Base-by-base conservation (phyloP, 2,113 vertebrate genomes). In the Eupsittula cactorum region DNA sequence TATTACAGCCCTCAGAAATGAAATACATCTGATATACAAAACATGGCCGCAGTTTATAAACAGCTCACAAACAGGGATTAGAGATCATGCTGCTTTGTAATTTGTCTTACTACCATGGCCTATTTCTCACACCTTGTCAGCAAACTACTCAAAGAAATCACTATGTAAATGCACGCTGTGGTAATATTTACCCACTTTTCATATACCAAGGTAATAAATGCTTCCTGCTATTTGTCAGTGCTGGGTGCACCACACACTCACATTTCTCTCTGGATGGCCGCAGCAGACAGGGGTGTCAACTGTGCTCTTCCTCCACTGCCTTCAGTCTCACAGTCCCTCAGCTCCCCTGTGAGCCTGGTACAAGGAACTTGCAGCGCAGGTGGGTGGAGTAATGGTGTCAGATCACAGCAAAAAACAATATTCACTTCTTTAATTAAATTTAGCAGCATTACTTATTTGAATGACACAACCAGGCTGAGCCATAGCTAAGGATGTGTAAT, bases 261-360 rank as follows among this genome's bases (percentile, higher is more conserved):
- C 4, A 4, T 4, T 15, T 31, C 57, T 39, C 42, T 29, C 16
- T 6, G 24, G 77, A 19, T 11, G 60, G n/a, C 8, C 1, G 0
- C 27, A 15, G 27, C 2, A 5, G 35, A 29, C 2, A 0, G 8
- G 31, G 23, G 3, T 13, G 27, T 25, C 53, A 4, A 4, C 53
- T 4, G 0, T 2, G 10, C 37, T 57, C 27, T 3, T 41, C 65
- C 53, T 49, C 29, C 2, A 3, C 39, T 69, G 73, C 69, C 89
- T 42, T 64, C 16, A 13, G 74, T 5, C 52, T 41, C 83, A 14
- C 6, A 3, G 21, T 6, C 39, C 27, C 49, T 16, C n/a, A 7
- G 27, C 60, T 31, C 14, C 60, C 52, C 6, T 2, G 2, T 6
- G 11, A 70, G 62, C 55, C 73, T 7, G n/a, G 42, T 1, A 35